These are phyloP conservation scores for Melieria picta DNA, from an alignment of 2,888 invertebrate species.

Conservation along the genomic window DNA sequence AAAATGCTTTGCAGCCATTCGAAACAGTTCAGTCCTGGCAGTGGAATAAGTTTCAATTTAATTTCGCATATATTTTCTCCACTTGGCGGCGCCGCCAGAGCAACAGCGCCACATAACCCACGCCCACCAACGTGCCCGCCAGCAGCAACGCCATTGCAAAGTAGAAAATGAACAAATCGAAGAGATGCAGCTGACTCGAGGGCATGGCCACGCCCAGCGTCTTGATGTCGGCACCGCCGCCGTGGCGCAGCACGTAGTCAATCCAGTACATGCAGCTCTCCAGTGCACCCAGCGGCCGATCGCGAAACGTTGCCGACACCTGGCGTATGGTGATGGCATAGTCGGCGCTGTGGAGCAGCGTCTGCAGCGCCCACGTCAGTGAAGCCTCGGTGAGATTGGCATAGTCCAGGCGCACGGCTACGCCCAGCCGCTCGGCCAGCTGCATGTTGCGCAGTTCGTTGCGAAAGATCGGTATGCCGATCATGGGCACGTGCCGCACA, in stretches of 20 bases:
- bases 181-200: conserved; percentile 60
- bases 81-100: conserved; percentile 47
- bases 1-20: too few relatives aligned
- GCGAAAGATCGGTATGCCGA: conserved; percentile 65
- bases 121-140: conserved; percentile 37
- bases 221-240: conserved; percentile 60
- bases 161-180: conserved; percentile 65
- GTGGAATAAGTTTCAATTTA: conserved; percentile 42
- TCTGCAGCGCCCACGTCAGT: conserved; percentile 59
- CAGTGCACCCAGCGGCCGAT: conserved; percentile 62
- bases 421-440: conserved; percentile 54
- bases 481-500: conserved; percentile 64
- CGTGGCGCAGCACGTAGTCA: conserved; percentile 63
- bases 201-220: conserved; percentile 57
- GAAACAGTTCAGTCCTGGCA: too few relatives aligned
- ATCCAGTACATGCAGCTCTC: conserved; percentile 66
- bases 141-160: conserved; percentile 49
- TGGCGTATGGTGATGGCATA: conserved; percentile 59
- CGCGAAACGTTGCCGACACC: conserved; percentile 61
- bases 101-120: conserved; percentile 41
- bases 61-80: conserved; percentile 51
- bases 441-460: conserved; percentile 63
- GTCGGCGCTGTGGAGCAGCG: conserved; percentile 58
- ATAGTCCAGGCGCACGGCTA: conserved; percentile 57
- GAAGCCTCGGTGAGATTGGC: conserved; percentile 58